Conservation (phyloP, 2,113 vertebrate species). For the Pantherophis guttatus region DNA sequence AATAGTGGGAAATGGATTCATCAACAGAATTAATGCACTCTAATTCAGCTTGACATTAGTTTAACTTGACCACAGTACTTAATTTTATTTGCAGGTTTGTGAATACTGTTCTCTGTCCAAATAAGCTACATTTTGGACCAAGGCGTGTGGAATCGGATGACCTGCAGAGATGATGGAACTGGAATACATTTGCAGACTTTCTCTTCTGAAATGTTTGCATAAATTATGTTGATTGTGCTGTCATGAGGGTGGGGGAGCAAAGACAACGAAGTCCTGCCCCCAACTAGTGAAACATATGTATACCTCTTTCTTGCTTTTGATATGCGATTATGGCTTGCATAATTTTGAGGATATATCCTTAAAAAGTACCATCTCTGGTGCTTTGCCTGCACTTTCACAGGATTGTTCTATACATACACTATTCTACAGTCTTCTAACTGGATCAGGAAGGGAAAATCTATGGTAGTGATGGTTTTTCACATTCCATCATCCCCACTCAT, state of each 20-base stretch:
- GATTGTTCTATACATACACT: background rate
- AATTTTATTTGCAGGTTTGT: background rate
- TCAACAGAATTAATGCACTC: background rate
- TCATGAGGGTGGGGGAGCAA: background rate
- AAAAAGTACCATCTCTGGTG: background rate
- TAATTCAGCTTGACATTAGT: background rate
- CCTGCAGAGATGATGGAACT: background rate
- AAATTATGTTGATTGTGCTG: background rate
- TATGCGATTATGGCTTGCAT: background rate
- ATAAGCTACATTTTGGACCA: background rate
- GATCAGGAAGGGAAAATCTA: background rate
- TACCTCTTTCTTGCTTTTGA: background rate
- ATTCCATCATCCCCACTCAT: background rate
- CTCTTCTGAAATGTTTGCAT: background rate
- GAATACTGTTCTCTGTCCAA: background rate
- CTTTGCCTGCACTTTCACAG: background rate
- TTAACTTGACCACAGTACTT: background rate
- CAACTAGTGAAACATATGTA: background rate
- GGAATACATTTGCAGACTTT: background rate
- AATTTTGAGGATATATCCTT: background rate
- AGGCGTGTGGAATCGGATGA: background rate
- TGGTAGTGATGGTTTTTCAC: background rate
- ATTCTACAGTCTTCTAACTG: too few relatives aligned
- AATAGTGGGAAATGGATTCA: background rate
- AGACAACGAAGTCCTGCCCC: background rate